Evolutionary conservation across 2,888 invertebrate genomes (phyloP).

Genomic region (Uloborus plumipes): DNA sequence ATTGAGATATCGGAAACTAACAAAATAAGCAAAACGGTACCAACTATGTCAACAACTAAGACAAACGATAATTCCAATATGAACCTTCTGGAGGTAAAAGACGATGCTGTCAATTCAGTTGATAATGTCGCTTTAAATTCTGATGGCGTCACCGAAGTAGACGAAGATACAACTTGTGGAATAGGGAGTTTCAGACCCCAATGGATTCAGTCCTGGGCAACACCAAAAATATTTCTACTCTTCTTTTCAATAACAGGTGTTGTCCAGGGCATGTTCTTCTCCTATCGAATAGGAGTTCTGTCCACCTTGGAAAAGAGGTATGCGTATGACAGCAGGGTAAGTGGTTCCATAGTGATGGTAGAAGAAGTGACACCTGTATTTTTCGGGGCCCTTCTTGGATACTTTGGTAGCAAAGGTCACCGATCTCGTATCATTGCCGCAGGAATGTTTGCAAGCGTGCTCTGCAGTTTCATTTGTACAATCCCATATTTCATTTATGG

Average conservation of each 20-base stretch:
- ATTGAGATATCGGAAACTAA: too few species aligned
- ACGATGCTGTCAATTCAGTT: too few species aligned
- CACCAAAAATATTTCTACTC: constrained; percentile 63
- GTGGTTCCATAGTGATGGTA: constrained; percentile 64
- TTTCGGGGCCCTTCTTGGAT: constrained; percentile 56
- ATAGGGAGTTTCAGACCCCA: constrained; percentile 63
- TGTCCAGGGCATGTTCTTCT: constrained; percentile 62
- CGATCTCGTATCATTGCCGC: constrained; percentile 50
- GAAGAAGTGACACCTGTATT: constrained; percentile 57
- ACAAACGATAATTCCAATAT: too few species aligned
- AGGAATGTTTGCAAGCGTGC: constrained; percentile 42
- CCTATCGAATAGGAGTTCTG: constrained; percentile 61
- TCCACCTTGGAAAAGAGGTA: constrained; percentile 65
- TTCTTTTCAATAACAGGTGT: constrained; percentile 56
- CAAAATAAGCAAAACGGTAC: too few species aligned
- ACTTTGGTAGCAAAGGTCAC: constrained; percentile 58
- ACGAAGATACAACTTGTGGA: constrained; percentile 48
- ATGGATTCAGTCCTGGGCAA: constrained; percentile 65
- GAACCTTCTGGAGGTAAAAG: too few species aligned
- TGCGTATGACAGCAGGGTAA: constrained; percentile 58
- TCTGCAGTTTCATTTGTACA: constrained; percentile 53
- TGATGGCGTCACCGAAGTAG: background rate
- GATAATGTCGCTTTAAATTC: too few species aligned
- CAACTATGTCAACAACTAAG: too few species aligned
- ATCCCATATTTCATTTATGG: constrained; percentile 65